phyloP scores from a whole-genome alignment of 2,797 vertebrate species.

The Prionace glauca region DNA sequence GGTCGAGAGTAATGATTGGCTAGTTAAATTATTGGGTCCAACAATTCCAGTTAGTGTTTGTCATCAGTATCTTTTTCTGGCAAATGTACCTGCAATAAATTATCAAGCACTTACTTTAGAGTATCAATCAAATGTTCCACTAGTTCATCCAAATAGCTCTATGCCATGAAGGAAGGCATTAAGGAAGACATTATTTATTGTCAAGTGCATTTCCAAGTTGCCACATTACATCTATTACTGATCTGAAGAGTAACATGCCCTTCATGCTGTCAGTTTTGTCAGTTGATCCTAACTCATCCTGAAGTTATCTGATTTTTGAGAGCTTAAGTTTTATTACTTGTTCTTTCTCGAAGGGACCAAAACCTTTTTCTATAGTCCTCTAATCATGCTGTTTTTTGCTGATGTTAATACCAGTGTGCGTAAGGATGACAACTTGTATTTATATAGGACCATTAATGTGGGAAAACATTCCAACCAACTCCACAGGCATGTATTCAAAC shows the following conservation, averaged over 20 bases:
- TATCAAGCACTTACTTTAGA: slow-evolving; percentile 20
- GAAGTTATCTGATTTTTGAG: slow-evolving; percentile 6
- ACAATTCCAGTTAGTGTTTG: not conserved
- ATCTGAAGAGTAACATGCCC: slow-evolving; percentile 29
- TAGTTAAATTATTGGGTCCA: slow-evolving; percentile 23
- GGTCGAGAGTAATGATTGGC: not conserved
- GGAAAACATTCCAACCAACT: not conserved
- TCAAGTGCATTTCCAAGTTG: slow-evolving; percentile 24
- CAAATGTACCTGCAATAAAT: slow-evolving; percentile 28
- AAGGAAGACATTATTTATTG: slow-evolving; percentile 35
- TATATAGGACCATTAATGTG: not conserved
- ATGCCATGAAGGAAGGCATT: slow-evolving; percentile 25
- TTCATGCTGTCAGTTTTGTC: slow-evolving; percentile 32
- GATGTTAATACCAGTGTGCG: not conserved
- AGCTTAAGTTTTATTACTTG: not conserved
- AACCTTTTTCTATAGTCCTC: not conserved
- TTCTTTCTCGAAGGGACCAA: not conserved
- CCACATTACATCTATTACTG: slow-evolving; percentile 26
- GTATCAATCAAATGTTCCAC: slow-evolving; percentile 19
- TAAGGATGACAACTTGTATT: slow-evolving; percentile 11
- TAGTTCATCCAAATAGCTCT: slow-evolving; percentile 25
- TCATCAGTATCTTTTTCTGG: slow-evolving; percentile 26
- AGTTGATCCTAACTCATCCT: slow-evolving; percentile 18
- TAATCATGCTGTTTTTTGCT: not conserved
- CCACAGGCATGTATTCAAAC: not conserved